Base-by-base conservation (phyloP, 2,888 invertebrate genomes). In the Geophilus truncorum region DNA sequence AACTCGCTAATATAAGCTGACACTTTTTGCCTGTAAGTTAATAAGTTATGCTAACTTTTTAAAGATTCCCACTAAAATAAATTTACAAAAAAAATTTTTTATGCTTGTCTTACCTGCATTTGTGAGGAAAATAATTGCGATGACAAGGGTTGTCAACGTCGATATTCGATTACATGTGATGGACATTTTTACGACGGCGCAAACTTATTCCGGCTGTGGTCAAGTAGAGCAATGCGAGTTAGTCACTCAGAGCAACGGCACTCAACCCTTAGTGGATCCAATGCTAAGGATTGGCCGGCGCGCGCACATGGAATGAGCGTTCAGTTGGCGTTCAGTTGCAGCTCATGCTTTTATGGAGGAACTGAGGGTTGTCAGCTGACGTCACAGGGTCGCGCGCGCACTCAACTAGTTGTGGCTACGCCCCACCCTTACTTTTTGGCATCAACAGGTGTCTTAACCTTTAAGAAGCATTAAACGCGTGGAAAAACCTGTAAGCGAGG, bases 281-380 rank as follows among this genome's bases (percentile, higher is more conserved):
- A 70, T 70, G 70, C 25, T 15, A 70, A 70, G 70, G 28, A 70
- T 70, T 70, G 70, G 28, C 70, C 70, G 70, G 70, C 70, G 70
- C 70, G 70, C 70, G 70, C 70, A 70, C 70, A 3, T 70, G 70
- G 70, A 70, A 70, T 70, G 70, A 70, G 70, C 70, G 70, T 25
- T 70, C 70, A 70, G 70, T 70, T 28, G 70, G 70, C 70, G 70
- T 70, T 70, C 70, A 70, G 70, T 70, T 70, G 70, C 70, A 28
- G 70, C 70, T 70, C 70, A 70, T 70, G 70, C 70, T 70, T 70
- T 70, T 70, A 70, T 70, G 70, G 70, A 25, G 70, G 28, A 70
- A 70, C 28, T 28, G 70, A 28, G 70, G 70, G 70, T 23, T 70
- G 70, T 15, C 70, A 70, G 25, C 1, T 70, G 70, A 70, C 70